Evolutionary conservation across 2,888 invertebrate genomes (phyloP).

Genomic region (Drosophila longiperda): DNA sequence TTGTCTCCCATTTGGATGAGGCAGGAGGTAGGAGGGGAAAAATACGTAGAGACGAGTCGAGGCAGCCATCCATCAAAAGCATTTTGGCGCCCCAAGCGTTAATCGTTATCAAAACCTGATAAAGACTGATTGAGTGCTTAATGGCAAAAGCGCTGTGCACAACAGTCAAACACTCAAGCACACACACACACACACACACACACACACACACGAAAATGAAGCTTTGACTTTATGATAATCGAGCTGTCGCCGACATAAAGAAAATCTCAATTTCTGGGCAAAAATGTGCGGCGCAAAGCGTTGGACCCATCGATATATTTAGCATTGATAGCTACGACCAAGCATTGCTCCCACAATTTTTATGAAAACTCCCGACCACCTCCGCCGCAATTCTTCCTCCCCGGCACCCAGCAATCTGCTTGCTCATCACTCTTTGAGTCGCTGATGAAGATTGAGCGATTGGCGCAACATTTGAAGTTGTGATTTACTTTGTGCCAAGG

Average conservation of each 20-base stretch:
- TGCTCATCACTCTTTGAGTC: conserved; percentile 9
- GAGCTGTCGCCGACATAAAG: conserved; percentile 47
- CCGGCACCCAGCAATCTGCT: neutral
- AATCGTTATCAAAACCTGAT: conserved; percentile 81
- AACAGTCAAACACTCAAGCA: conserved; percentile 18
- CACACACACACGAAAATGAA: conserved; percentile 15
- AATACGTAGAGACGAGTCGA: conserved; percentile 49
- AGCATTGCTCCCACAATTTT: neutral
- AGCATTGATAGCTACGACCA: conserved; percentile 8
- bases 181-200: conserved; percentile 4
- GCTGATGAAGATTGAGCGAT: conserved; percentile 73
- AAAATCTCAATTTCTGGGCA: conserved; percentile 45
- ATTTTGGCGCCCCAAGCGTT: conserved; percentile 74
- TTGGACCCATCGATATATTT: conserved; percentile 26
- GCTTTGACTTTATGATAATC: conserved; percentile 68
- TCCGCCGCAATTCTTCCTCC: neutral
- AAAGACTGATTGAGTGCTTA: conserved; percentile 81
- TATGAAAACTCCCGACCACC: neutral
- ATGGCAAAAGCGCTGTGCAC: conserved; percentile 65
- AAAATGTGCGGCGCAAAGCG: conserved; percentile 39
- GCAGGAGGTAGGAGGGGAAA: neutral
- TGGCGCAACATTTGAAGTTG: conserved; percentile 41
- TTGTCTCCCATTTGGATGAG: conserved; percentile 9
- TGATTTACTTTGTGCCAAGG: conserved; percentile 61
- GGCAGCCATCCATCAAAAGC: conserved; percentile 75